A percentile compares a stretch with the other conserved stretches of the same genome.
Conservation (phyloP, 1,140 invertebrate genomes). For the Bombus superbus region DNA sequence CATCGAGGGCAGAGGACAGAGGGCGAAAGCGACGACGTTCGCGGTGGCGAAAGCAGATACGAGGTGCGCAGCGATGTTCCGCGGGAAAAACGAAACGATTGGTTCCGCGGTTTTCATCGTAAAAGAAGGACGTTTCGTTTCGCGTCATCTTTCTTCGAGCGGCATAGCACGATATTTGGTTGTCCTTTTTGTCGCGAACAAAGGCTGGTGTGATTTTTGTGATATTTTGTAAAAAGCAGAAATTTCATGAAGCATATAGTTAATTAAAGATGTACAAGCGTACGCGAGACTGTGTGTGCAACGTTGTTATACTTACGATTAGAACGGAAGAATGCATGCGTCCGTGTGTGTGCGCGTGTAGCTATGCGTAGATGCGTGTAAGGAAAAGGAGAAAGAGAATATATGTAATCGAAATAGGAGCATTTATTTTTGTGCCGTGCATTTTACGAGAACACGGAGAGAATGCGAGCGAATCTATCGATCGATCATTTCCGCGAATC, state of each 20-base stretch:
- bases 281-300: not conserved
- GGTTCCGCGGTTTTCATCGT: not conserved
- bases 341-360: too few relatives aligned
- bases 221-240: conserved; percentile 81
- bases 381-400: conserved; percentile 37
- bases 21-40: not conserved
- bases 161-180: conserved; percentile 35
- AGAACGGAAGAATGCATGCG: not conserved
- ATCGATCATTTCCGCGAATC: conserved; percentile 43
- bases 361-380: not conserved
- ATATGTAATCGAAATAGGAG: conserved; percentile 73
- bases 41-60: not conserved
- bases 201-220: conserved; percentile 82
- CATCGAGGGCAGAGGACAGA: not conserved
- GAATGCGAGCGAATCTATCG: conserved; percentile 55
- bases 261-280: conserved; percentile 59
- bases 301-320: not conserved
- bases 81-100: too few relatives aligned
- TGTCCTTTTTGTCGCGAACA: conserved; percentile 73
- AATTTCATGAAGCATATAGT: conserved; percentile 62
- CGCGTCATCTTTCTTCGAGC: conserved; percentile 10
- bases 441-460: conserved; percentile 75
- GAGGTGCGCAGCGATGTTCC: not conserved
- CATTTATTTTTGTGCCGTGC: conserved; percentile 83
- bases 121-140: not conserved